These are phyloP conservation scores for Xestia ashworthii DNA, from an alignment of 2,888 invertebrate genomes.

Conservation along the genomic window DNA sequence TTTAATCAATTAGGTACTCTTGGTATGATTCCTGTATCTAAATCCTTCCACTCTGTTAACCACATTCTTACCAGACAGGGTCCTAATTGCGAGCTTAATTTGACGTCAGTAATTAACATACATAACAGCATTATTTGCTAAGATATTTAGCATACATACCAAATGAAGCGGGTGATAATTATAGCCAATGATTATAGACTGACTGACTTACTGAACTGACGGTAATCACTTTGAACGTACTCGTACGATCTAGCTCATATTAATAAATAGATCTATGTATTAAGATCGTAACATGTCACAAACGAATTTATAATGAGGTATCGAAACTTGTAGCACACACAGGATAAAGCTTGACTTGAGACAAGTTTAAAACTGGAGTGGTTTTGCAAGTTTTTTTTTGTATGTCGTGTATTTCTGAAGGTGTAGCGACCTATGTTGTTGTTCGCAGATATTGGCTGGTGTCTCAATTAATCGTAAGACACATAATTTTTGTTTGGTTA, in stretches of 20 bases:
- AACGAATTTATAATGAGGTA: constrained; percentile 35
- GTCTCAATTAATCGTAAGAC: not conserved
- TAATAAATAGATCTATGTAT: constrained; percentile 38
- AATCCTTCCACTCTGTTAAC: constrained; percentile 28
- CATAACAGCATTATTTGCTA: constrained; percentile 44
- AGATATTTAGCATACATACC: constrained; percentile 68
- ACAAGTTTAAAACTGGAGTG: constrained; percentile 64
- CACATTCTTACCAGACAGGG: constrained; percentile 45
- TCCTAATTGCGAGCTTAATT: constrained; percentile 56
- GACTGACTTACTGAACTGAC: constrained; percentile 23
- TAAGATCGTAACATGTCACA: constrained; percentile 41
- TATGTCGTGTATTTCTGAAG: constrained; percentile 28
- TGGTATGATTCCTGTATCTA: not conserved
- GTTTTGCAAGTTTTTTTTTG: constrained; percentile 56
- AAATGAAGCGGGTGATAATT: constrained; percentile 71
- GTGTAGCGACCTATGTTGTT: constrained; percentile 39
- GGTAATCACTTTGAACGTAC: constrained; percentile 33
- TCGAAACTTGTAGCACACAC: constrained; percentile 43
- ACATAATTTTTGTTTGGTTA: not conserved
- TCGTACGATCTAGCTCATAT: constrained; percentile 30
- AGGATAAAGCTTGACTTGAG: constrained; percentile 40
- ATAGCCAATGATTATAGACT: constrained; percentile 61
- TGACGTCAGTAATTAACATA: constrained; percentile 57
- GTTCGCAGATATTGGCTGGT: constrained; percentile 3
- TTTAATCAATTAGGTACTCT: not conserved